These are phyloP conservation scores for Alca torda DNA, from an alignment of 2,797 vertebrate genomes.

Conservation along the genomic window DNA sequence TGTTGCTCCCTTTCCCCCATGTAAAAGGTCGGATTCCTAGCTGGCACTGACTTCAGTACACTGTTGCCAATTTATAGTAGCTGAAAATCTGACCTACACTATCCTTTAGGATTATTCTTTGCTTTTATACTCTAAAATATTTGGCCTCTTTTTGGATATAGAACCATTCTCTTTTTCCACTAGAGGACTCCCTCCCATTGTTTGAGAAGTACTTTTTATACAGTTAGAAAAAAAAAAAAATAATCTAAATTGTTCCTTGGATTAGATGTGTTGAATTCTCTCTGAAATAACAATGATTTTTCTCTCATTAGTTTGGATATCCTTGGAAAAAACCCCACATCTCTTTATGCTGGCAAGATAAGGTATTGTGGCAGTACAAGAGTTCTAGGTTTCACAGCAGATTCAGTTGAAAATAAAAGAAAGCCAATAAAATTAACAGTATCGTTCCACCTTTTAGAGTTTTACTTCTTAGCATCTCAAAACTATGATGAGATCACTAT, in stretches of 20 bases:
- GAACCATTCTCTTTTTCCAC: constrained; percentile 41
- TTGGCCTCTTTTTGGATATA: background rate
- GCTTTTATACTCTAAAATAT: background rate
- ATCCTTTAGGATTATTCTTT: background rate
- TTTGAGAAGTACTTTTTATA: background rate
- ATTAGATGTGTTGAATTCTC: background rate
- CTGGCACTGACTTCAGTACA: background rate
- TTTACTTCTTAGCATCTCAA: background rate
- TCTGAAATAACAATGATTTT: background rate
- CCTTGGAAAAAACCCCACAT: background rate
- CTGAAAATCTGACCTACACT: background rate
- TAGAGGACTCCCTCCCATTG: constrained; percentile 67
- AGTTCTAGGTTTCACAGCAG: background rate
- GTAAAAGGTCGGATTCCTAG: background rate
- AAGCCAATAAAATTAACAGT: background rate
- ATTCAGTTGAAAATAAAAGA: background rate
- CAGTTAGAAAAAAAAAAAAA: background rate
- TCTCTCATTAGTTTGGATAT: background rate
- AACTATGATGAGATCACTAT: background rate
- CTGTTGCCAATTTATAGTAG: background rate
- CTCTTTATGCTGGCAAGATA: background rate
- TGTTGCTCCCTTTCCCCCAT: background rate
- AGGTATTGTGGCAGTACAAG: background rate
- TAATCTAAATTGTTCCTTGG: background rate
- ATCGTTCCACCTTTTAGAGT: background rate